Base-by-base conservation (phyloP, 2,797 vertebrate species). In the Remorina albescens region DNA sequence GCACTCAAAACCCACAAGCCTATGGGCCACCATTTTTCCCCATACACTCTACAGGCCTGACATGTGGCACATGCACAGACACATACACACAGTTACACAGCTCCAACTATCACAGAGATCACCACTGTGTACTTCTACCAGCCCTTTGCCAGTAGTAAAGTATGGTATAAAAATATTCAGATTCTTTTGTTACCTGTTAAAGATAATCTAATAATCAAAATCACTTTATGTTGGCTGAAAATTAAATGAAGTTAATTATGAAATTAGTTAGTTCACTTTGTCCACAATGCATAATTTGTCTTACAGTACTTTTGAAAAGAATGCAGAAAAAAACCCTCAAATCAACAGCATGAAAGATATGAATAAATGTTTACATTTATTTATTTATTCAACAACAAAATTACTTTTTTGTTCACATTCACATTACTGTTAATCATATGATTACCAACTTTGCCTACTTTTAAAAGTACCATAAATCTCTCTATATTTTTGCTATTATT, bases 1-100 rank as follows among this genome's bases (percentile, higher is more conserved):
- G 49, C 82, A 85, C 84, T 93, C 91, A 92, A 79, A 82, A 23
- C 70, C 71, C 56, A 74, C 16, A 16, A 67, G 51, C 74, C 79
- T 54, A 66, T 36, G 32, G 57, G 59, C 75, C 87, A 74, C 86
- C 90, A 87, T 76, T 84, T 83, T 79, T 51, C 59, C 61, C 73
- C 64, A 44, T 78, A 67, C 54, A 53, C 73, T 79, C 56, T 26
- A 25, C 49, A 50, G 55, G 53, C 67, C 55, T 59, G 76, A 70
- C 78, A 81, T 76, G 72, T 73, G 78, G 69, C 51, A 11, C 44
- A 65, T 12, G 4, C 60, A 62, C 39, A n/a, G n/a, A n/a, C n/a
- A 28, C 56, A n/a, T 21, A n/a, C 21, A 70, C 62, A 41, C 42
- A 39, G 41, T 50, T 21, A 32, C 60, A 28, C 11, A 46, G 55